Percentiles rank a stretch among this genome's conserved stretches.
phyloP scores from a whole-genome alignment of 2,113 vertebrate genomes.

The Lasiurus borealis region DNA sequence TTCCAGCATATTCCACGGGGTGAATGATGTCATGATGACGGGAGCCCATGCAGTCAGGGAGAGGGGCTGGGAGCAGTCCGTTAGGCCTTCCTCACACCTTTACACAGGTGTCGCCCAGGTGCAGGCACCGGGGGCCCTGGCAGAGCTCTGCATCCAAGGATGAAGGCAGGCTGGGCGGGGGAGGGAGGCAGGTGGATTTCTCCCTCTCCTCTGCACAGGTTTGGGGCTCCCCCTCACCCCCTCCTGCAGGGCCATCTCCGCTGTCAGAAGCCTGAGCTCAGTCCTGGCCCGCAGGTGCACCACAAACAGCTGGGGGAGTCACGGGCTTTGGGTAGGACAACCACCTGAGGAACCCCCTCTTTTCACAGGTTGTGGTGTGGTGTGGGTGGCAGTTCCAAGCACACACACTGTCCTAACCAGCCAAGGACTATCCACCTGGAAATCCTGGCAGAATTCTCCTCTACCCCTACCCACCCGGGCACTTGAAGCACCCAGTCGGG shows the following conservation, averaged over 20 bases:
- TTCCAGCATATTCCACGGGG: background rate
- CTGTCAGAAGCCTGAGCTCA: background rate
- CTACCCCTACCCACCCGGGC: background rate
- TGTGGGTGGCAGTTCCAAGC: fast-evolving
- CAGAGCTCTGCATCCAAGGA: background rate
- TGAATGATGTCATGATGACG: background rate
- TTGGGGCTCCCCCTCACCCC: background rate
- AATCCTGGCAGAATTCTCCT: background rate
- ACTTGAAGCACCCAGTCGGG: no score
- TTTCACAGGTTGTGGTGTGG: background rate
- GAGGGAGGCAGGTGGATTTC: background rate
- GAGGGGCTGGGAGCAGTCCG: background rate
- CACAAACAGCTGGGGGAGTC: background rate
- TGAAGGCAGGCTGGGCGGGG: background rate
- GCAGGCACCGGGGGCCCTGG: background rate
- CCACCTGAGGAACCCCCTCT: background rate
- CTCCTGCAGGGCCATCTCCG: background rate
- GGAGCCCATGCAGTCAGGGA: background rate
- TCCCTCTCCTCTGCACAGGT: background rate
- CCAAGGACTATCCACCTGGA: background rate
- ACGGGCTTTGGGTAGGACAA: fast-evolving
- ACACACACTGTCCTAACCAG: background rate
- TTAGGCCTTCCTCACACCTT: background rate
- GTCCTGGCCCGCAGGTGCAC: background rate
- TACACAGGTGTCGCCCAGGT: background rate